Conservation (phyloP, 53 echinoderm and acorn worm species). For the Henricia sp. region DNA sequence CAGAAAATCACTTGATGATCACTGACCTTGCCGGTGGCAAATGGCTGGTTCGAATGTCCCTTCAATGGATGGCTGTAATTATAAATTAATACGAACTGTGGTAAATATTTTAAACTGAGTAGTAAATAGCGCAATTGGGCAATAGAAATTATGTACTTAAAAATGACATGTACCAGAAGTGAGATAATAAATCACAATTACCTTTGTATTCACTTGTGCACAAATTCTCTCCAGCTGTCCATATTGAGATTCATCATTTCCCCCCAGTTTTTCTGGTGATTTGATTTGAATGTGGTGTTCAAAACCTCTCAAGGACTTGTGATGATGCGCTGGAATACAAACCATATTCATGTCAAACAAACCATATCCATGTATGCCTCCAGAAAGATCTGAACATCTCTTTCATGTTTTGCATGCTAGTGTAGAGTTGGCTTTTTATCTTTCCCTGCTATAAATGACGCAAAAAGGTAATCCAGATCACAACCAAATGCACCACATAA, state of each 20-base stretch:
- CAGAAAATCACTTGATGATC: too few species aligned
- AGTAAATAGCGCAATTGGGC: too few species aligned
- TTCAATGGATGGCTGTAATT: too few species aligned
- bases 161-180: too few species aligned
- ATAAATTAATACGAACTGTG: too few species aligned
- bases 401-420: conserved; percentile 1
- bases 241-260: conserved; percentile 14
- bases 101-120: too few species aligned
- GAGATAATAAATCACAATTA: too few species aligned
- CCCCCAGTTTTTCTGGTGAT: conserved; percentile 2
- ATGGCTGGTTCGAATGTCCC: too few species aligned
- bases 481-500: conserved; percentile 45
- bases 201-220: background rate
- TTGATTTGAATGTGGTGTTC: background rate
- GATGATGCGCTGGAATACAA: conserved; percentile 34
- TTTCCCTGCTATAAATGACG: background rate
- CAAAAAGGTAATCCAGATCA: conserved; percentile 3
- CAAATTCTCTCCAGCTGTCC: conserved; percentile 11
- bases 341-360: conserved; percentile 59
- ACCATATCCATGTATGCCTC: conserved; percentile 8
- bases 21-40: too few species aligned
- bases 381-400: conserved; percentile 22
- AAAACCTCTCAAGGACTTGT: background rate
- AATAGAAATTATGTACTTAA: too few species aligned
- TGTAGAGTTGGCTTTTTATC: background rate